Conservation (phyloP, 2,888 invertebrate genomes). For the Mythimna ferrago region DNA sequence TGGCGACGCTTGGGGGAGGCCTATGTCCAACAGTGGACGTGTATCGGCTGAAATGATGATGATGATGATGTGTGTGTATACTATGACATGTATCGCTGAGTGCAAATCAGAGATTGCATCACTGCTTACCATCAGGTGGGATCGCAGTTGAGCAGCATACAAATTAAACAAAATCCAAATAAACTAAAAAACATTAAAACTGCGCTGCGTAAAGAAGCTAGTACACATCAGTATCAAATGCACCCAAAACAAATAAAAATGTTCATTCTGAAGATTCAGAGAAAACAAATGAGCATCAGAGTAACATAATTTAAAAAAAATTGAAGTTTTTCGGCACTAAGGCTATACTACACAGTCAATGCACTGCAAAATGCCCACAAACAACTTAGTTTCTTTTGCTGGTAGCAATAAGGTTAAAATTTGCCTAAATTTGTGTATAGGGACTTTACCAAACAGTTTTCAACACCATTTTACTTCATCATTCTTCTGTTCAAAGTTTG, state of each 20-base stretch:
- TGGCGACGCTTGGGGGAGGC: too few species aligned
- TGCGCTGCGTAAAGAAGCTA: too few species aligned
- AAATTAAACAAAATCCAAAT: too few species aligned
- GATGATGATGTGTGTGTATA: too few species aligned
- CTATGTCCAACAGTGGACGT: too few species aligned
- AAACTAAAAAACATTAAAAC: too few species aligned
- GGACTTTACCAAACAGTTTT: slow-evolving; percentile 38
- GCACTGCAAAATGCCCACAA: background rate
- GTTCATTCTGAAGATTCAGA: background rate
- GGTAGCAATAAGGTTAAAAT: slow-evolving; percentile 6
- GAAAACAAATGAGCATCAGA: background rate
- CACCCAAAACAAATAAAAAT: background rate
- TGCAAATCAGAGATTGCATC: too few species aligned
- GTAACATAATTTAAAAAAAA: background rate
- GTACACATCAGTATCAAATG: too few species aligned
- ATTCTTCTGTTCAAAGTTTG: slow-evolving; percentile 52
- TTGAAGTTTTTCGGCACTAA: background rate
- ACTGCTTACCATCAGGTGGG: too few species aligned
- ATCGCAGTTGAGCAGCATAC: too few species aligned
- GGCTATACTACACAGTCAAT: background rate
- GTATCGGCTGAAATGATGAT: too few species aligned
- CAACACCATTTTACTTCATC: slow-evolving; percentile 47
- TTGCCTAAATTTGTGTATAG: background rate
- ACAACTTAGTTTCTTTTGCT: background rate
- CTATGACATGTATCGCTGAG: too few species aligned